A percentile compares a stretch with the other conserved stretches of the same genome.
Conservation (phyloP, 2,113 vertebrate species). For the Macroglossus sobrinus region DNA sequence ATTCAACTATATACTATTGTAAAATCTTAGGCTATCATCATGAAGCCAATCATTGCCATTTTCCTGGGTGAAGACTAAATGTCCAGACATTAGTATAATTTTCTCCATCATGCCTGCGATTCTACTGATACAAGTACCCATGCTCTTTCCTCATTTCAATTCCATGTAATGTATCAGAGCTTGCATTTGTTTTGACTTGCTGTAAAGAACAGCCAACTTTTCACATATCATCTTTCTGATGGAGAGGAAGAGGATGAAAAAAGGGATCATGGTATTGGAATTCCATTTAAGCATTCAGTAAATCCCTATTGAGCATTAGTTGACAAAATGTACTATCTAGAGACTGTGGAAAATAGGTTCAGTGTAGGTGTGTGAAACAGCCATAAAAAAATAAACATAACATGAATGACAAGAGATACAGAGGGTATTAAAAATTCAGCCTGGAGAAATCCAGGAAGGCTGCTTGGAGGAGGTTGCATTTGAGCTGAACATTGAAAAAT, state of each 20-base stretch:
- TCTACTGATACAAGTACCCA: neutral
- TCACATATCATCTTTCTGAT: neutral
- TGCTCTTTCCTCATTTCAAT: neutral
- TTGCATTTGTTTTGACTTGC: neutral
- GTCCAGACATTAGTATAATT: neutral
- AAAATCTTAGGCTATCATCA: neutral
- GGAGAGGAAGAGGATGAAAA: neutral
- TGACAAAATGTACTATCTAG: neutral
- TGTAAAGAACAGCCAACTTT: neutral
- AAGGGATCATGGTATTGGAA: neutral
- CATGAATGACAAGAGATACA: neutral
- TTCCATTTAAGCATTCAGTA: neutral
- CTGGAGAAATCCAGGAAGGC: neutral
- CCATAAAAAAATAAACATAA: neutral
- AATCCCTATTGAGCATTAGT: neutral
- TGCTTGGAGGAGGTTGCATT: neutral
- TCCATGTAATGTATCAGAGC: neutral
- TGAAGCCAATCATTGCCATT: neutral
- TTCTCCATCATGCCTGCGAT: neutral
- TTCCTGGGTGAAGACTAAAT: neutral
- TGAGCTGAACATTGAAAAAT: neutral
- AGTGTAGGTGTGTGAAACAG: neutral
- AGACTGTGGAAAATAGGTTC: neutral
- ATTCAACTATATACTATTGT: neutral
- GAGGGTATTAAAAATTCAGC: neutral